A percentile compares a stretch with the other conserved stretches of the same genome.
Evolutionary conservation across 1,140 invertebrate species (phyloP).

Genomic region (Daktulosphaira vitifoliae): DNA sequence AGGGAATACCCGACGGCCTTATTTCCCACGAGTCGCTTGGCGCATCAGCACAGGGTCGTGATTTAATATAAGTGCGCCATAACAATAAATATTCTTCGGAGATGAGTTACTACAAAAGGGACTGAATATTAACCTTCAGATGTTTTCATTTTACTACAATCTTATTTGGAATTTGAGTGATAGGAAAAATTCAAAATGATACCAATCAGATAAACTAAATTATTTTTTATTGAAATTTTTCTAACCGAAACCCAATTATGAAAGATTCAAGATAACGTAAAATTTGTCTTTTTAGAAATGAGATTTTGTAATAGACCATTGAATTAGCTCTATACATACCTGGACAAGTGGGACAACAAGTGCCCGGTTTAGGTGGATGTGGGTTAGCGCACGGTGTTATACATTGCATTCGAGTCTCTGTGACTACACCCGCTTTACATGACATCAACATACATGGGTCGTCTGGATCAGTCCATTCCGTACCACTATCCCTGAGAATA

Average conservation of each 20-base stretch:
- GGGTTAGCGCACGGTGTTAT: constrained; percentile 68
- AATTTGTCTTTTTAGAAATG: no score
- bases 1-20: background rate
- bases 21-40: constrained; percentile 15
- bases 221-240: no score
- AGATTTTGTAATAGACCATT: background rate
- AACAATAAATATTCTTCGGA: no score
- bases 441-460: constrained; percentile 61
- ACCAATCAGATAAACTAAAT: no score
- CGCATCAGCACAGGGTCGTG: constrained; percentile 9
- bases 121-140: no score
- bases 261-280: no score
- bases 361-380: constrained; percentile 56
- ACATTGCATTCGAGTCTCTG: constrained; percentile 65
- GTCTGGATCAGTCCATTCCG: constrained; percentile 61
- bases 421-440: constrained; percentile 76
- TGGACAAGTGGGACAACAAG: constrained; percentile 75
- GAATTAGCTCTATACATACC: constrained; percentile 45
- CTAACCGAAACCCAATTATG: no score
- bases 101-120: no score
- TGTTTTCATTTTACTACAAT: no score
- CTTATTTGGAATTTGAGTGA: no score
- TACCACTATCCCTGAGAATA: constrained; percentile 59
- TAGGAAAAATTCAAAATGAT: no score
- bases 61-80: background rate